phyloP scores from a whole-genome alignment of 2,888 invertebrate species.

The Napeogenes inachia region DNA sequence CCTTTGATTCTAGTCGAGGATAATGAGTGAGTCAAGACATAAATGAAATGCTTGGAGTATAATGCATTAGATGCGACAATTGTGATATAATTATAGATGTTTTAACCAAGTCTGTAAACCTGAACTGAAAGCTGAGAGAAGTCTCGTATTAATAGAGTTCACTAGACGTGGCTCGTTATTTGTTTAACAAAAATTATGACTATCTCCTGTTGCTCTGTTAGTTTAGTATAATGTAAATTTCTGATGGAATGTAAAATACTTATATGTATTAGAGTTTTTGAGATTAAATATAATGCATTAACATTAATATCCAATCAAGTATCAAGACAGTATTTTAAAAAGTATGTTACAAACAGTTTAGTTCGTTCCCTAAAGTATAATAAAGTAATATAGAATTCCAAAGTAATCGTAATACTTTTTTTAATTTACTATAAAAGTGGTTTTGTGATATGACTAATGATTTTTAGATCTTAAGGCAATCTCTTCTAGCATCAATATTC shows the following conservation, averaged over 20 bases:
- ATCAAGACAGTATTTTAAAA: background rate
- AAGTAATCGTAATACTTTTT: slow-evolving; percentile 19
- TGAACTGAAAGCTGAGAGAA: slow-evolving; percentile 25
- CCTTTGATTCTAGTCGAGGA: slow-evolving; percentile 40
- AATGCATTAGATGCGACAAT: slow-evolving; percentile 35
- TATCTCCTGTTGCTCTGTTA: slow-evolving; percentile 9
- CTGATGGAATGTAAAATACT: background rate
- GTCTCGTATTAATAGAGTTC: slow-evolving; percentile 19
- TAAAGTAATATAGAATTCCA: background rate
- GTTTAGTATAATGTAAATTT: background rate
- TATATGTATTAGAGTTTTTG: background rate
- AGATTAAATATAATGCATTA: too few relatives aligned
- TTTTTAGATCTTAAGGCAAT: slow-evolving; percentile 39
- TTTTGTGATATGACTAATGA: slow-evolving; percentile 50
- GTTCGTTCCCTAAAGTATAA: background rate
- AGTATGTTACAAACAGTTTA: background rate
- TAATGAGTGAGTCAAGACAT: slow-evolving; percentile 38
- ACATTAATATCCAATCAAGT: too few relatives aligned
- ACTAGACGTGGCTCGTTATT: slow-evolving; percentile 17
- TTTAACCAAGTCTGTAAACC: slow-evolving; percentile 27
- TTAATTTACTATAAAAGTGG: slow-evolving; percentile 22
- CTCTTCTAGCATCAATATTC: slow-evolving; percentile 47
- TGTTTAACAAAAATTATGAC: slow-evolving; percentile 11
- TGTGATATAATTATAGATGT: slow-evolving; percentile 34
- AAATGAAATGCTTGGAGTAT: slow-evolving; percentile 35